Percentiles rank a stretch among this genome's conserved stretches.
These are phyloP conservation scores for Platichthys flesus DNA, from an alignment of 2,113 vertebrate genomes.

Conservation along the genomic window DNA sequence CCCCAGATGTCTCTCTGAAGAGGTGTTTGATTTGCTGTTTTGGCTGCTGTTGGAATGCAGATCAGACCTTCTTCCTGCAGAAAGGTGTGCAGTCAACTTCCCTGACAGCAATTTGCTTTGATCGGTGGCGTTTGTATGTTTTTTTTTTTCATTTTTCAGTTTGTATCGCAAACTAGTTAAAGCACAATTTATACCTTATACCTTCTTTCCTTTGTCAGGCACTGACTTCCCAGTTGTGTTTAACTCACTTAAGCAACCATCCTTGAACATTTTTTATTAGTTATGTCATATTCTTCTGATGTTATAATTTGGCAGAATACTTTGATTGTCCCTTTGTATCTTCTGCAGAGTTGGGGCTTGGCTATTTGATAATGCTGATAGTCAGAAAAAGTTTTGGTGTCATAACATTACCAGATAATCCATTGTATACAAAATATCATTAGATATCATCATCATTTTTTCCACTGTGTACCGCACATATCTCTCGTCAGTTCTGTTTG, in stretches of 20 bases:
- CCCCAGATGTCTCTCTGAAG: constrained; percentile 43
- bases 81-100: constrained; percentile 17
- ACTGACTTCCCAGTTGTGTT: background rate
- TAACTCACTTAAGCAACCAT: background rate
- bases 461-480: background rate
- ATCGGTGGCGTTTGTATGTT: background rate
- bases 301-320: background rate
- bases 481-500: too few species aligned
- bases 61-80: constrained; percentile 40
- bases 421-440: constrained; percentile 1
- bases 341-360: background rate
- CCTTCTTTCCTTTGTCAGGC: background rate
- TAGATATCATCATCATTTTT: background rate
- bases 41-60: constrained; percentile 47
- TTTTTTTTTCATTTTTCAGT: background rate
- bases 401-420: background rate
- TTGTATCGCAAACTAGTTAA: background rate
- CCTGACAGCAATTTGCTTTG: constrained; percentile 20
- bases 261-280: background rate
- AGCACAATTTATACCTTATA: background rate
- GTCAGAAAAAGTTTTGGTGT: background rate
- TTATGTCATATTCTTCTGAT: background rate
- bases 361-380: background rate
- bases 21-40: constrained; percentile 41
- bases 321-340: background rate